Evolutionary conservation across 2,797 vertebrate genomes (phyloP).

Genomic region (Hyperoplus lanceolatus): DNA sequence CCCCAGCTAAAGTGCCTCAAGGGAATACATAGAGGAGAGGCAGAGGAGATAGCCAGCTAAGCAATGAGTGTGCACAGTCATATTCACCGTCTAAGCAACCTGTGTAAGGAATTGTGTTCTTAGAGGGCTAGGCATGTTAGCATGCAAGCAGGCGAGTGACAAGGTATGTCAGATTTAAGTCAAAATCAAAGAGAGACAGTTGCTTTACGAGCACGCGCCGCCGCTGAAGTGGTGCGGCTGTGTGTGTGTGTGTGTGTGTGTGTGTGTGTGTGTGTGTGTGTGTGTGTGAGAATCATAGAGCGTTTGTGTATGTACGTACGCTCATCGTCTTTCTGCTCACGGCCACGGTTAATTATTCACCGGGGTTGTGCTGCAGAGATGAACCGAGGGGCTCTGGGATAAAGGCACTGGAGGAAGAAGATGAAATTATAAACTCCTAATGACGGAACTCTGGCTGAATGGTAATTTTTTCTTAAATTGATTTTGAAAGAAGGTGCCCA

Average conservation of each 20-base stretch:
- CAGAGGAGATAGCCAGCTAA: constrained; percentile 47
- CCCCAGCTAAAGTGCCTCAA: constrained; percentile 30
- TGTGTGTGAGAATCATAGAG: constrained; percentile 70
- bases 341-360: constrained; percentile 83
- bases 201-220: constrained; percentile 42
- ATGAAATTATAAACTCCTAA: constrained; percentile 88
- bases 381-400: constrained; percentile 81
- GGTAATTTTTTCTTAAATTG: constrained; percentile 83
- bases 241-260: constrained; percentile 26
- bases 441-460: constrained; percentile 83
- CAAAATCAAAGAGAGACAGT: constrained; percentile 34
- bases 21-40: constrained; percentile 34
- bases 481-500: constrained; percentile 84
- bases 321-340: constrained; percentile 82
- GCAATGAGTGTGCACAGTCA: constrained; percentile 36
- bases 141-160: constrained; percentile 30
- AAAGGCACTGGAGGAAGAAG: constrained; percentile 83
- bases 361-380: constrained; percentile 81
- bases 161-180: constrained; percentile 50
- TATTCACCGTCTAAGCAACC: constrained; percentile 1
- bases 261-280: constrained; percentile 26
- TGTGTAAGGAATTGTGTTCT: constrained; percentile 23
- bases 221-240: constrained; percentile 60
- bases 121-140: constrained; percentile 34
- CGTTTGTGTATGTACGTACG: constrained; percentile 43